Evolutionary conservation across 2,113 vertebrate genomes (phyloP), one percentile per base, ranked within the genome.

Genomic region (Orycteropus afer): DNA sequence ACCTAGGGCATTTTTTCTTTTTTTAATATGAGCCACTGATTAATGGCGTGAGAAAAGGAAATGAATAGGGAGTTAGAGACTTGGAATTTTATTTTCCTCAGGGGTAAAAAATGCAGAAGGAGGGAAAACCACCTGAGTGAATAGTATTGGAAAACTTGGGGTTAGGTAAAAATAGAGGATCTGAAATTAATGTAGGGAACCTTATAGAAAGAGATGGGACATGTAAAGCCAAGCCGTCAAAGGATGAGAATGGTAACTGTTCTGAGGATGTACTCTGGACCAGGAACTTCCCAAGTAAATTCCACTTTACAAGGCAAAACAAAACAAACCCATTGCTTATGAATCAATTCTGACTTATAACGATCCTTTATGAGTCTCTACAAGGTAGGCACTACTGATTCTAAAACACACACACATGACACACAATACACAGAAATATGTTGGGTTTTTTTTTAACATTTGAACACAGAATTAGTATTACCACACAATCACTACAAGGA

Each of bases 81-180:
- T 71, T 65, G 42, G 77, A 32, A 89, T 92, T 95, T 53, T 74
- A 86, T 95, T 95, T 94, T 89, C 95, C 93, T 93, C 61, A n/a
- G 90, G 84, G 79, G 92, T 91, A 93, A 34, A 83, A 80, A 76
- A 32, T n/a, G 1, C 0, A 0, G 59, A 88, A 94, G 57, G 22
- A 90, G 49, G 59, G 22, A 37, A 78, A 93, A n/a, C 12, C 79
- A 71, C 51, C 63, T 89, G 65, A 67, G n/a, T 76, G 86, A 96
- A 81, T 74, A 95, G 57, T 89, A 94, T 18, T 47, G 25, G 71
- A 96, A 80, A 40, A 47, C 34, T 32, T n/a, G 7, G 20, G 32
- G 65, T 59, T 82, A 53, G 14, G 49, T 37, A 69, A 81, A 53
- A 85, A 74, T 25, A 77, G 15, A 40, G 40, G 73, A 86, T 55